Evolutionary conservation across 2,113 vertebrate species (phyloP).

Genomic region (Gobio gobio): DNA sequence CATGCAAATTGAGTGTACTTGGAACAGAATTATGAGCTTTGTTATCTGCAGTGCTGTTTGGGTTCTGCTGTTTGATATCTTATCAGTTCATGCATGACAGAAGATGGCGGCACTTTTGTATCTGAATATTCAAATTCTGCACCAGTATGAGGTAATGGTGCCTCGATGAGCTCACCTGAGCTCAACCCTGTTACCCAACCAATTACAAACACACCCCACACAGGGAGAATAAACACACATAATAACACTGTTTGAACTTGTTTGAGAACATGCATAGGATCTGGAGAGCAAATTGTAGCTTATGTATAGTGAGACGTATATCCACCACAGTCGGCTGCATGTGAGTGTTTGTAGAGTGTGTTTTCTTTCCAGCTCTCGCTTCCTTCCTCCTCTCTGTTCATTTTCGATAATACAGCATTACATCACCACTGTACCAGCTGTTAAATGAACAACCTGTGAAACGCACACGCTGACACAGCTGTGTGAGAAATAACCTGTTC

Average conservation of each 20-base stretch:
- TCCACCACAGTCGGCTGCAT: background rate
- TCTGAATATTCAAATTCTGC: slow-evolving; percentile 47
- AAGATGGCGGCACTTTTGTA: background rate
- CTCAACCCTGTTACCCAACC: background rate
- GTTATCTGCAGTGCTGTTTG: slow-evolving; percentile 4
- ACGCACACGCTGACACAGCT: slow-evolving; percentile 12
- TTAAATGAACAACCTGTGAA: background rate
- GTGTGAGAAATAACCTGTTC: background rate
- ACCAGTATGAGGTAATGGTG: background rate
- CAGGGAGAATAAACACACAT: background rate
- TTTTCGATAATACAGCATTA: slow-evolving; percentile 5
- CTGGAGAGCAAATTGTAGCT: background rate
- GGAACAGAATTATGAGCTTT: background rate
- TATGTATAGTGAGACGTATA: background rate
- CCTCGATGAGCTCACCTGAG: slow-evolving; percentile 40
- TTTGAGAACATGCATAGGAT: background rate
- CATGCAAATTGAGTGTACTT: slow-evolving; percentile 3
- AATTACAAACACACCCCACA: background rate
- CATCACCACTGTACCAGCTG: slow-evolving; percentile 31
- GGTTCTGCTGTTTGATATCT: slow-evolving; percentile 9
- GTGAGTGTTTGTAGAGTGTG: slow-evolving; percentile 26
- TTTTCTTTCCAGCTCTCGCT: background rate
- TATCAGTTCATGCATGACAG: slow-evolving; percentile 32
- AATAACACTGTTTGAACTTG: background rate
- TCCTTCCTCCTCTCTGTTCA: slow-evolving; percentile 16